These are phyloP conservation scores for Coenonympha glycerion DNA, from an alignment of 2,888 invertebrate genomes.

Conservation along the genomic window DNA sequence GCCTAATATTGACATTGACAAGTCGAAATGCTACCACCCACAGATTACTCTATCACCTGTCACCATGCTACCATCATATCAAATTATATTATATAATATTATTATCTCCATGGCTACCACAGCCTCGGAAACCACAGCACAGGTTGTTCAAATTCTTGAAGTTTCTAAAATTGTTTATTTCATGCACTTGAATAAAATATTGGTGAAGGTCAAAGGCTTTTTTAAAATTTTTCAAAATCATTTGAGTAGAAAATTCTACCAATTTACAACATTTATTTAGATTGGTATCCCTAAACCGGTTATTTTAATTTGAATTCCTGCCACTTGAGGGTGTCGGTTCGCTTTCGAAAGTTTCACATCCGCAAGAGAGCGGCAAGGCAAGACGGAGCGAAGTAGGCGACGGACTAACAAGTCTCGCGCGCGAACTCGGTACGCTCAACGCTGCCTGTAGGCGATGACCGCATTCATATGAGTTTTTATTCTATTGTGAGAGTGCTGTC, in stretches of 20 bases:
- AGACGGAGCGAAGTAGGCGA: constrained; percentile 62
- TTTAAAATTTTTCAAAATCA: too few species aligned
- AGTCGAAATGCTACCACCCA: too few species aligned
- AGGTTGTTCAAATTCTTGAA: too few species aligned
- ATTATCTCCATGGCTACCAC: too few species aligned
- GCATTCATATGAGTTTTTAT: constrained; percentile 72
- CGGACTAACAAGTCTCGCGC: constrained; percentile 60
- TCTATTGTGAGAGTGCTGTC: constrained; percentile 70
- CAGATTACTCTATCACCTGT: too few species aligned
- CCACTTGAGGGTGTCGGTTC: constrained; percentile 68
- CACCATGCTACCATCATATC: too few species aligned
- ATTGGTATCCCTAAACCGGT: constrained; percentile 54
- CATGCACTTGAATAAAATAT: too few species aligned
- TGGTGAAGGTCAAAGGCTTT: too few species aligned
- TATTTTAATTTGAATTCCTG: constrained; percentile 70
- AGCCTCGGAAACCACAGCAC: too few species aligned
- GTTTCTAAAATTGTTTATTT: too few species aligned
- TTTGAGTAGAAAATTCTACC: not conserved
- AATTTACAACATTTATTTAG: constrained; percentile 16
- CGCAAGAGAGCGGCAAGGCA: constrained; percentile 71
- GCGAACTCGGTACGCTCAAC: constrained; percentile 71
- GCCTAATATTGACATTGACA: too few species aligned
- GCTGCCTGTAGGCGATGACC: constrained; percentile 75
- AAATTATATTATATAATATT: too few species aligned
- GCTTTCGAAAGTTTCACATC: constrained; percentile 77